Evolutionary conservation across 2,888 invertebrate genomes (phyloP), one percentile per base, ranked within the genome.

Genomic region (Callyntrura guangdongensis): DNA sequence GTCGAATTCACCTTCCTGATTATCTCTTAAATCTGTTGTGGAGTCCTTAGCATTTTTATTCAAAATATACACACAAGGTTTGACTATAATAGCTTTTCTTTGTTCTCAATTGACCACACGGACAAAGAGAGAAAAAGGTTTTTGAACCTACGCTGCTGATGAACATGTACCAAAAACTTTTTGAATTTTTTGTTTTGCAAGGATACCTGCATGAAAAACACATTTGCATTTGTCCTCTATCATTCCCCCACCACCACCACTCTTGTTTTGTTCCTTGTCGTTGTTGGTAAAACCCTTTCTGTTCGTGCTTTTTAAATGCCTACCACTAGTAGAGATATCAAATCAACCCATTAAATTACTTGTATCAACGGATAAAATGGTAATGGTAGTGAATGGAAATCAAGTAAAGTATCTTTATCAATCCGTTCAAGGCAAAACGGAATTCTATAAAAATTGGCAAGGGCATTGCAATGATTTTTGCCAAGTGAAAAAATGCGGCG

Each of bases 71-170:
- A 36, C 69, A 69, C 49, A 77, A 77, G 77, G 47, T n/a, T 27
- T 79, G n/a, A 2, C 49, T 9, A 25, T 8, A 12, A 56, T 12
- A n/a, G 12, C 25, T 82, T 45, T 82, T 14, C 14, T 69, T 53
- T 85, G 85, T 85, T 85, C n/a, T 22, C 20, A 17, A n/a, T 64
- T 56, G 56, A 25, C 36, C 69, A 14, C 56, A 53, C 25, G 25
- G 83, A 67, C 25, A 49, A 25, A 36, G 82, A 53, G 11, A 36
- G 11, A 20, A 25, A 83, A 67, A 83, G 83, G 83, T 83, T 83
- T 67, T 67, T 83, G 83, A 83, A 83, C 83, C 27, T 67, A 22
- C 11, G 5, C 36, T n/a, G 1, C 8, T 36, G 6, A 83, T 36
- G 6, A 83, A 83, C 83, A 17, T 67, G 47, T 20, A 4, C 27